Base-by-base conservation (phyloP, 2,797 vertebrate genomes). In the Lagodon rhomboides region DNA sequence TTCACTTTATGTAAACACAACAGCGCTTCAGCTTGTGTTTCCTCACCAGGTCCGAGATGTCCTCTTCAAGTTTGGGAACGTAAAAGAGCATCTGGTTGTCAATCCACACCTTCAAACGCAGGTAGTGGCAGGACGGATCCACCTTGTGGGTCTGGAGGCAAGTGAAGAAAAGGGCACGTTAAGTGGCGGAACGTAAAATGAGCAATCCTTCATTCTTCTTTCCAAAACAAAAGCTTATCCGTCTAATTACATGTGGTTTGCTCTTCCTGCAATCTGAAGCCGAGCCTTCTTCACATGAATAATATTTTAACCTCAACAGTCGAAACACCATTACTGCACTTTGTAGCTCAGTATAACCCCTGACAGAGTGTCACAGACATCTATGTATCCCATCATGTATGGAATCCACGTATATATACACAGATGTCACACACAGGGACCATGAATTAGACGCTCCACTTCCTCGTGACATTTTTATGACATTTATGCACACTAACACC, bases 31-130 rank as follows among this genome's bases (percentile, higher is more conserved):
- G 16, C 55, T 27, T 66, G 17, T 27, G 54, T 56, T 71, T 83
- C 5, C 95, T 97, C 95, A 99, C 98, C 97, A 99, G 88, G 77
- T 99, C 98, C 12, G 96, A 97, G 87, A 99, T 94, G 89, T 99
- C 97, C 89, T 99, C 98, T 51, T 99, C 97, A 0, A 94, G 93
- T 89, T 95, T 96, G 5, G 98, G 98, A 22, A 98, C 68, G 0
- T 97, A 98, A 68, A 95, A 87, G 23, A 96, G 96, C 59, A 95
- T 93, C 80, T 96, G 94, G 92, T 94, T 95, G 62, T 96, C 95
- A 1, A 94, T 83, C 38, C 96, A 93, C 84, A 99, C 96, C 82
- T 97, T 99, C 54, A 99, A 91, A 46, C 95, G 95, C 71, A 99
- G 90, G 87, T 98, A 99, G 87, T 99, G 96, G 68, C 94, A 87